phyloP scores from a whole-genome alignment of 2,797 vertebrate genomes.

The Micrastur ruficollis region DNA sequence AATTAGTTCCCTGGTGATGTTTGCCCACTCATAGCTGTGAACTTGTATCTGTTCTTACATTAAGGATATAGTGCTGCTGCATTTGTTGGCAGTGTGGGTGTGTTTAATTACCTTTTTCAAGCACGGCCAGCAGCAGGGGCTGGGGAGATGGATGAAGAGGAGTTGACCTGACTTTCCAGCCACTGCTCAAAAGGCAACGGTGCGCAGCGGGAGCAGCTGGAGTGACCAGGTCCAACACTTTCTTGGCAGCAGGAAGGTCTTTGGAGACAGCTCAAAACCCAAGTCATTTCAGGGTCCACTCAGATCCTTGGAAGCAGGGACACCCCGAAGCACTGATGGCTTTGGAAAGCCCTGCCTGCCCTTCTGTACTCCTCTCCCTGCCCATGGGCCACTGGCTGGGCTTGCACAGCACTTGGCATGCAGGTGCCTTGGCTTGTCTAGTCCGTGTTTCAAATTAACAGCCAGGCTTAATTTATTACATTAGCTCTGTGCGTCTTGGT shows the following conservation, averaged over 20 bases:
- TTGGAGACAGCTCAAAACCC: neutral
- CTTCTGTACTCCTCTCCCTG: neutral
- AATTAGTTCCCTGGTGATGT: neutral
- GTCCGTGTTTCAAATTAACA: neutral
- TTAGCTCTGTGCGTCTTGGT: neutral
- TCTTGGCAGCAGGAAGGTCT: neutral
- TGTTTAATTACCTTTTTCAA: neutral
- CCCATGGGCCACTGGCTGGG: neutral
- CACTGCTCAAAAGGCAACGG: accelerated
- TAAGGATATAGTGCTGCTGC: neutral
- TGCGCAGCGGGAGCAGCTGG: neutral
- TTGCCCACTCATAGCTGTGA: neutral
- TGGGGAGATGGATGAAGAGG: neutral
- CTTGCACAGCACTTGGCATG: neutral
- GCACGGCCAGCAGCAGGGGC: neutral
- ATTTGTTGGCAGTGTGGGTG: neutral
- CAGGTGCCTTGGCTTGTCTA: neutral
- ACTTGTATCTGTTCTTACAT: neutral
- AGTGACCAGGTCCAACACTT: neutral
- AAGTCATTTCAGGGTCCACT: accelerated
- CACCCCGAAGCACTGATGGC: neutral
- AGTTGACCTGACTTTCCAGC: neutral
- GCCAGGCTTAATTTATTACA: neutral
- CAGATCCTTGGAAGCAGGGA: neutral
- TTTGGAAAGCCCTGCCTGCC: neutral